phyloP scores from a whole-genome alignment of 2,113 vertebrate species.

The Nesogale talazaci region DNA sequence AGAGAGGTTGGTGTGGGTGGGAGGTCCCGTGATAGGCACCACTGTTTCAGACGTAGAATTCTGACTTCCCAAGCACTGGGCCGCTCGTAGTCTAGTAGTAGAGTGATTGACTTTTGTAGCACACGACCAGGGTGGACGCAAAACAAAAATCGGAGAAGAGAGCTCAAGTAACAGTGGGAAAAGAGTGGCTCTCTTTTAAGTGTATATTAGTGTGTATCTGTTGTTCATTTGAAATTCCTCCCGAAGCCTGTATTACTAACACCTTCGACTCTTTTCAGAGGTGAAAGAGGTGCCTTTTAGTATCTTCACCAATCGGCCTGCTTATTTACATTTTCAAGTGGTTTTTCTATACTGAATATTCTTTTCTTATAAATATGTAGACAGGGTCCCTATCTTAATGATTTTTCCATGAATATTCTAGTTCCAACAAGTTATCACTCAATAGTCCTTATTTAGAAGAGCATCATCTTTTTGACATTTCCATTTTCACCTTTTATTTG shows the following conservation, averaged over 20 bases:
- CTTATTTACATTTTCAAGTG: neutral
- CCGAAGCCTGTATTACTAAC: neutral
- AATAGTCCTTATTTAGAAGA: neutral
- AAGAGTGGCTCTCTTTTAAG: too few species aligned
- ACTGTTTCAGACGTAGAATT: too few species aligned
- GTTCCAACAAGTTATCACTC: neutral
- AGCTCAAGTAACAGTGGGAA: too few species aligned
- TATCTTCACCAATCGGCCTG: neutral
- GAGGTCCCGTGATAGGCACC: too few species aligned
- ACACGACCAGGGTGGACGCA: neutral
- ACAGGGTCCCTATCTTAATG: neutral
- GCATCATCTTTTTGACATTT: neutral
- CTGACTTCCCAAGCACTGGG: too few species aligned
- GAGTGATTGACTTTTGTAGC: neutral
- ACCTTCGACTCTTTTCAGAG: neutral
- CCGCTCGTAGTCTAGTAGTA: neutral
- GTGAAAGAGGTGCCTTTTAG: neutral
- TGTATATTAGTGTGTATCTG: neutral
- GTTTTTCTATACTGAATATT: neutral
- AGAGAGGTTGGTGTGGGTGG: too few species aligned
- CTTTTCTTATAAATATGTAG: neutral
- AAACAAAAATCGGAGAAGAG: neutral
- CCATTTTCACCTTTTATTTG: neutral
- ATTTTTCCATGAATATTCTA: neutral
- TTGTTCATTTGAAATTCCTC: neutral